Percentiles rank a stretch among this genome's conserved stretches.
phyloP scores from a whole-genome alignment of 2,888 invertebrate species.

The Cyaniris semiargus region DNA sequence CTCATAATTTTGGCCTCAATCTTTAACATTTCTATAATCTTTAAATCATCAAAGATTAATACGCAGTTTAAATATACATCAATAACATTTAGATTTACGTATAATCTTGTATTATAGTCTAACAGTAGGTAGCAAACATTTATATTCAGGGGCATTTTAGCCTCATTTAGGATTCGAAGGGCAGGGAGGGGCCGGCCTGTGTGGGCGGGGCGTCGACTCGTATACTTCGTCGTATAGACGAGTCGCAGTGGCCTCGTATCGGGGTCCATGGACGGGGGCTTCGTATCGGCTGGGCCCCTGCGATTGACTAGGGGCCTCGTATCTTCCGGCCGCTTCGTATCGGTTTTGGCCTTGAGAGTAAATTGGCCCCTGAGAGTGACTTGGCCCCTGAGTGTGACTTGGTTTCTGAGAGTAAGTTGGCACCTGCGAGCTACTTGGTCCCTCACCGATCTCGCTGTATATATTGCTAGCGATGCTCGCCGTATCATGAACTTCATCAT shows the following conservation, averaged over 20 bases:
- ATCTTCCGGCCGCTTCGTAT: not conserved
- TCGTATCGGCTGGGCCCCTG: conserved; percentile 17
- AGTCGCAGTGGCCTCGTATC: conserved; percentile 45
- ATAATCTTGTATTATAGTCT: too few relatives aligned
- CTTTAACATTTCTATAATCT: not conserved
- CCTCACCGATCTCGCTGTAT: conserved; percentile 67
- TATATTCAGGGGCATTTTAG: not conserved
- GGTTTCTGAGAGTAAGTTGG: conserved; percentile 9
- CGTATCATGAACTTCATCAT: conserved; percentile 68
- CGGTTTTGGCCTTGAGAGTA: not conserved
- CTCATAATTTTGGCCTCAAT: not conserved
- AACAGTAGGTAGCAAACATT: not conserved
- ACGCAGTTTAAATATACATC: not conserved
- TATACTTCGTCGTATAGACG: conserved; percentile 71
- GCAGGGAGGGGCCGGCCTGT: conserved; percentile 82
- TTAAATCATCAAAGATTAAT: not conserved
- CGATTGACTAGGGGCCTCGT: not conserved
- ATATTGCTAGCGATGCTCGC: conserved; percentile 64
- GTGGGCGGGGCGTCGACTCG: conserved; percentile 71
- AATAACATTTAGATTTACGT: too few relatives aligned
- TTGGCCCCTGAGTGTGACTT: not conserved
- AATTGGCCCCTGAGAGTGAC: not conserved
- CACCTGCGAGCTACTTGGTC: not conserved
- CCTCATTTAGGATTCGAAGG: conserved; percentile 63
- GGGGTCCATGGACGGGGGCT: not conserved